Percentiles rank a stretch among this genome's conserved stretches.
Evolutionary conservation across 2,888 invertebrate species (phyloP).

Genomic region (Stenolophus ochropezus): DNA sequence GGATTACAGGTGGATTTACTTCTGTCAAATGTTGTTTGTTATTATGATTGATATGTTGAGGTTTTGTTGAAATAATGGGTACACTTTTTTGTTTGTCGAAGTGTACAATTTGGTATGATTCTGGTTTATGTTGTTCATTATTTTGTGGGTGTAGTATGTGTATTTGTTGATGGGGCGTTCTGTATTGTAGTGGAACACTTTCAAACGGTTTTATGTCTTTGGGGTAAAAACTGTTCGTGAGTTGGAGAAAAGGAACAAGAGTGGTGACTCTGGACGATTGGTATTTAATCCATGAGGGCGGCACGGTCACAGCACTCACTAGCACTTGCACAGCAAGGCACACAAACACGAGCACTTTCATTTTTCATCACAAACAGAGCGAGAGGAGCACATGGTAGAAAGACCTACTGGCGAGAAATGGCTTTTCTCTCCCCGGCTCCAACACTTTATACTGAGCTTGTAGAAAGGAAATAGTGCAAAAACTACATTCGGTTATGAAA

Average conservation of each 20-base stretch:
- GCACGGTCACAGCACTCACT: conserved; percentile 44
- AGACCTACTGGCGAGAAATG: conserved; percentile 27
- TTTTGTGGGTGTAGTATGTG: conserved; percentile 27
- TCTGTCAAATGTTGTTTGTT: not conserved
- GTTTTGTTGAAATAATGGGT: not conserved
- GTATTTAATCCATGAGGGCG: conserved; percentile 20
- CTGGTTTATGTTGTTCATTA: not conserved
- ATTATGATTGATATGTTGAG: not conserved
- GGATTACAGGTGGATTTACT: not conserved
- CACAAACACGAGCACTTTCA: conserved; percentile 18
- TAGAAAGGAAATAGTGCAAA: conserved; percentile 56
- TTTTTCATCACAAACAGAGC: conserved; percentile 17
- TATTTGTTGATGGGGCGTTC: conserved; percentile 1
- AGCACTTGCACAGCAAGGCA: conserved; percentile 1
- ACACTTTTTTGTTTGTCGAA: conserved; percentile 1
- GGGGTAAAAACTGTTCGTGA: conserved; percentile 30
- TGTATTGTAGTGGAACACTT: conserved; percentile 6
- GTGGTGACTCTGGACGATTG: not conserved
- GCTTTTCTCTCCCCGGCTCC: conserved; percentile 22
- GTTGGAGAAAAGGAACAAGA: not conserved
- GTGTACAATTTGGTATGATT: conserved; percentile 40
- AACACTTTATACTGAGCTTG: conserved; percentile 28
- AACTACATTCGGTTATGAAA: conserved; percentile 55
- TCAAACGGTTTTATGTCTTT: not conserved
- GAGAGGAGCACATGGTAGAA: not conserved